Base-by-base conservation (phyloP, 2,888 invertebrate genomes). In the Copidosoma aretas region DNA sequence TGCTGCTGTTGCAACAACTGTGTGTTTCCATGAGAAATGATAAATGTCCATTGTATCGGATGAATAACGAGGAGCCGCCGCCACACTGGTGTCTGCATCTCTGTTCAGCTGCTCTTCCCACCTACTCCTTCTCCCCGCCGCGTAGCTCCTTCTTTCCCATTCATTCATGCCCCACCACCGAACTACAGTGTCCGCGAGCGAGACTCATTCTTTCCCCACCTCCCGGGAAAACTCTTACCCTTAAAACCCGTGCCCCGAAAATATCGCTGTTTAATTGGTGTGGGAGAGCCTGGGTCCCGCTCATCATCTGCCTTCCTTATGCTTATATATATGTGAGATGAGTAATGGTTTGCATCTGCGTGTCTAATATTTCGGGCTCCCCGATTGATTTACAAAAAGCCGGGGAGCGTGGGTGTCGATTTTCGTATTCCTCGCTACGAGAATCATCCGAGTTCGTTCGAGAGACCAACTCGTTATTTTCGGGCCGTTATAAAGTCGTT, bases 21-120 rank as follows among this genome's bases (percentile, higher is more conserved):
- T 12, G 32, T 62, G 43, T 62, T 65, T 65, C 65, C 65, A 59
- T 65, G 60, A 60, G 70, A 60, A 32, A 70, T 70, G 70, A 70
- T 67, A 39, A 60, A 67, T 54, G 67, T 53, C 64, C 51, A 65
- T 69, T 65, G 61, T 65, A 65, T 61, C 59, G 61, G 65, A 65
- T 69, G 65, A 69, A 62, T 65, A 69, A 69, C 61, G 69, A 69
- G 61, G 43, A 53, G 60, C 24, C 49, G 61, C 53, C 58, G 60
- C 24, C 49, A 51, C 58, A n/a, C n/a, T n/a, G n/a, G n/a, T 65
- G 65, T 69, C 65, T 65, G 61, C 64, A 70, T 70, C 71, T n/a
- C n/a, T n/a, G 70, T 64, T 56, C 56, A 69, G 61, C 58, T 61
- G 25, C 51, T 62, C 53, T 53, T 22, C 39, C 53, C 49, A 21